These are phyloP conservation scores for Erythrolamprus reginae DNA, from an alignment of 2,113 vertebrate genomes.

Conservation along the genomic window DNA sequence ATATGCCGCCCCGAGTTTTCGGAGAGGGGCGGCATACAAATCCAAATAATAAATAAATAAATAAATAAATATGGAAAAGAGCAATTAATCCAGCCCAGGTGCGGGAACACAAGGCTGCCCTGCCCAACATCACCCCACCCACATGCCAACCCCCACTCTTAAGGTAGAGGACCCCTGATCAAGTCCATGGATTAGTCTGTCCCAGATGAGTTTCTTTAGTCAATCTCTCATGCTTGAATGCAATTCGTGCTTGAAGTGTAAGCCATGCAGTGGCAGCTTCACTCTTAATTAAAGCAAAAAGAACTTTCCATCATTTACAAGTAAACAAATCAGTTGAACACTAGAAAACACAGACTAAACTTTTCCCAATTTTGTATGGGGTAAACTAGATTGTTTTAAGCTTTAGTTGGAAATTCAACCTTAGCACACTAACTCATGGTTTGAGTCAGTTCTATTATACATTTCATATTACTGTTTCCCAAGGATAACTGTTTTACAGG, in stretches of 20 bases:
- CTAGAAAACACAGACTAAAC: not conserved
- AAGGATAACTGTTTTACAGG: not conserved
- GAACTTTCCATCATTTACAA: not conserved
- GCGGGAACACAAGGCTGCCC: too few species aligned
- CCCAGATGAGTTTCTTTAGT: not conserved
- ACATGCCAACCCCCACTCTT: too few species aligned
- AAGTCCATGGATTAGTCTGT: not conserved
- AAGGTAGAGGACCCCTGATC: not conserved
- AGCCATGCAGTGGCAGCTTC: not conserved
- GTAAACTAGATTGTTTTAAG: not conserved
- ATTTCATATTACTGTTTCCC: not conserved
- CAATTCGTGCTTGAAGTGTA: not conserved
- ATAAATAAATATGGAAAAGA: too few species aligned
- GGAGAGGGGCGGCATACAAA: too few species aligned
- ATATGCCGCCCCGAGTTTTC: too few species aligned
- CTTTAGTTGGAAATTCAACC: not conserved
- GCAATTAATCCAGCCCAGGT: too few species aligned
- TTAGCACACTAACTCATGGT: not conserved
- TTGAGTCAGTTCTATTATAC: not conserved
- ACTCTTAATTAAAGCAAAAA: not conserved
- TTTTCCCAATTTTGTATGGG: not conserved
- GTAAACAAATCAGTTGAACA: not conserved
- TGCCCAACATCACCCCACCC: too few species aligned
- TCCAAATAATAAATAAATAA: too few species aligned
- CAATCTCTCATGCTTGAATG: not conserved